Percentiles rank a stretch among this genome's conserved stretches.
Conservation (phyloP, 2,888 invertebrate species). For the Macrophya annulata region DNA sequence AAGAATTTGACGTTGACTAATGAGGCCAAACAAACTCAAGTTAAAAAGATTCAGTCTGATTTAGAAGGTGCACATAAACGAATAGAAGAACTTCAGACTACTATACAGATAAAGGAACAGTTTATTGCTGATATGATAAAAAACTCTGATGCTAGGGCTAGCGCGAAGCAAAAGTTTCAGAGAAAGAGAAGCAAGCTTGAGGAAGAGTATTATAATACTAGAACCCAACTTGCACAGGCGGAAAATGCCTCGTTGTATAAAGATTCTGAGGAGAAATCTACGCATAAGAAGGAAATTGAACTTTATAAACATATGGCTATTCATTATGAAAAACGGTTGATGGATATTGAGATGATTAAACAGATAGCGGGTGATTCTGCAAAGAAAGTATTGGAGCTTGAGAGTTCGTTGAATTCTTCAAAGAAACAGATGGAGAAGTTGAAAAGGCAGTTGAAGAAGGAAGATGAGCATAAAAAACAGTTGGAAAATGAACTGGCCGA, state of each 20-base stretch:
- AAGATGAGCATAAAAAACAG: slow-evolving; percentile 87
- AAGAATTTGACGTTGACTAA: slow-evolving; percentile 79
- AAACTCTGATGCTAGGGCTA: slow-evolving; percentile 82
- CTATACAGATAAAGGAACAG: slow-evolving; percentile 88
- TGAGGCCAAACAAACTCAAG: slow-evolving; percentile 76
- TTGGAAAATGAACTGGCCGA: slow-evolving; percentile 85
- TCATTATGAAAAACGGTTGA: slow-evolving; percentile 81
- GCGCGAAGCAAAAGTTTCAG: slow-evolving; percentile 83
- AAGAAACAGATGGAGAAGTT: slow-evolving; percentile 89
- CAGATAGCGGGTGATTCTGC: slow-evolving; percentile 84
- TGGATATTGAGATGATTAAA: slow-evolving; percentile 81
- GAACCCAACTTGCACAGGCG: slow-evolving; percentile 82
- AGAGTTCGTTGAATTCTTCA: slow-evolving; percentile 87
- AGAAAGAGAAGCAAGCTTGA: slow-evolving; percentile 84
- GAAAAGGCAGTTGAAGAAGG: slow-evolving; percentile 87
- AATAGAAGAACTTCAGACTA: slow-evolving; percentile 86
- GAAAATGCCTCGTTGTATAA: slow-evolving; percentile 76
- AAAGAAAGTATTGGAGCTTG: slow-evolving; percentile 87
- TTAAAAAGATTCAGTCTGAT: slow-evolving; percentile 80
- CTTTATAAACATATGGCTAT: slow-evolving; percentile 79
- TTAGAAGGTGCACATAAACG: slow-evolving; percentile 86
- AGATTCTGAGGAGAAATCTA: slow-evolving; percentile 72
- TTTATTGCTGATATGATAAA: slow-evolving; percentile 86
- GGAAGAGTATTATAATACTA: slow-evolving; percentile 83
- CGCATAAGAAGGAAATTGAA: slow-evolving; percentile 77